These are phyloP conservation scores for Ophion slaviceki DNA, from an alignment of 2,888 invertebrate genomes.

Conservation along the genomic window DNA sequence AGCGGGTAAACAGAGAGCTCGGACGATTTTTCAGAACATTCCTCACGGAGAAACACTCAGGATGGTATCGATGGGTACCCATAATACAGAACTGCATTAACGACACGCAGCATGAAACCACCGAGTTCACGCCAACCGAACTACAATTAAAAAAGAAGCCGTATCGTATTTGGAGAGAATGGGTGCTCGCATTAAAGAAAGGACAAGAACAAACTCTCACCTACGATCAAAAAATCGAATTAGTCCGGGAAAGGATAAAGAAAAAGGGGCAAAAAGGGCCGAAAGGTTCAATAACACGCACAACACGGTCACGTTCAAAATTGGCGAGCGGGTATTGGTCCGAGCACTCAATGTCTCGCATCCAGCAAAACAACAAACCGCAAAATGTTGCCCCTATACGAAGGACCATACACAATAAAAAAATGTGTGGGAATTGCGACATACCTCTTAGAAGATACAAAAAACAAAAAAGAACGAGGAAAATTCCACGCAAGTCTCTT, in stretches of 20 bases:
- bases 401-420: background rate
- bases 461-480: conserved; percentile 7
- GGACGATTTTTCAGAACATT: conserved; percentile 18
- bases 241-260: background rate
- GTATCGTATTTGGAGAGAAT: conserved; percentile 28
- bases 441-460: conserved; percentile 19
- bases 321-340: background rate
- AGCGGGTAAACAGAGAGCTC: background rate
- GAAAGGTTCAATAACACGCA: conserved; percentile 3
- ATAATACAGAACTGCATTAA: conserved; percentile 15
- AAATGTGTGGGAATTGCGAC: conserved; percentile 4
- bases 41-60: conserved; percentile 1
- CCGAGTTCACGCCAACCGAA: background rate
- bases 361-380: background rate
- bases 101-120: conserved; percentile 6
- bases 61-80: background rate
- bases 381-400: conserved; percentile 6
- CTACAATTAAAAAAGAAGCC: background rate
- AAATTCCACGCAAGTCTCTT: conserved; percentile 16
- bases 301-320: background rate
- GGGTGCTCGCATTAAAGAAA: background rate
- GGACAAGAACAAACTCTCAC: background rate
- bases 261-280: background rate
- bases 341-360: conserved; percentile 2
- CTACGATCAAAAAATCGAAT: background rate